Percentiles rank a stretch among this genome's conserved stretches.
Conservation (phyloP, 2,797 vertebrate species). For the Takifugu ocellatus region DNA sequence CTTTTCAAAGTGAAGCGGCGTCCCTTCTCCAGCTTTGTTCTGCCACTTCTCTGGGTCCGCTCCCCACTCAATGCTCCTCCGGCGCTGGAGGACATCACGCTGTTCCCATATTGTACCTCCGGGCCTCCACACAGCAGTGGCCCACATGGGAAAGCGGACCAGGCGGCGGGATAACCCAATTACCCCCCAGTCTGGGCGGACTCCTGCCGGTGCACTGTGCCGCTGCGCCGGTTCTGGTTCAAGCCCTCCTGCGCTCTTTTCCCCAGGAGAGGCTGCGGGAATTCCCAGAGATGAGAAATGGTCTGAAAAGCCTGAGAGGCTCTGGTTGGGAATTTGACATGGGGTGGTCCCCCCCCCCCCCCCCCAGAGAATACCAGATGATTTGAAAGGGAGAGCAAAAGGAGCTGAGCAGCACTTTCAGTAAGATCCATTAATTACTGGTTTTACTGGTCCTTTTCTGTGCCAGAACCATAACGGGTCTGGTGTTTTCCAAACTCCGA, state of each 20-base stretch:
- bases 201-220: constrained; percentile 61
- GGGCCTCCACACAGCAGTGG: constrained; percentile 77
- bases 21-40: constrained; percentile 62
- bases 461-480: no score
- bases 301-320: constrained; percentile 49
- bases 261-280: constrained; percentile 66
- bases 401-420: no score
- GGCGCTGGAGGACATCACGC: constrained; percentile 64
- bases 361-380: constrained; percentile 53
- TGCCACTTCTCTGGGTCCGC: constrained; percentile 19
- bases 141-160: constrained; percentile 78
- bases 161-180: constrained; percentile 76
- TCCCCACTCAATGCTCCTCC: constrained; percentile 54
- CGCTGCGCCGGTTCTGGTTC: constrained; percentile 33
- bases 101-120: constrained; percentile 75
- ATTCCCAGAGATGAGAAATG: constrained; percentile 67
- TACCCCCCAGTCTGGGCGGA: constrained; percentile 69
- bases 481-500: no score
- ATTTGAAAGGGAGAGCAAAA: constrained; percentile 20
- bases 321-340: constrained; percentile 62
- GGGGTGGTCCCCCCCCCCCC: constrained; percentile 31
- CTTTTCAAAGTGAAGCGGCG: constrained; percentile 46
- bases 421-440: no score
- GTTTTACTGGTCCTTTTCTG: no score
- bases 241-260: constrained; percentile 62